Base-by-base conservation (phyloP, 2,797 vertebrate species). In the Myotis findleyi region DNA sequence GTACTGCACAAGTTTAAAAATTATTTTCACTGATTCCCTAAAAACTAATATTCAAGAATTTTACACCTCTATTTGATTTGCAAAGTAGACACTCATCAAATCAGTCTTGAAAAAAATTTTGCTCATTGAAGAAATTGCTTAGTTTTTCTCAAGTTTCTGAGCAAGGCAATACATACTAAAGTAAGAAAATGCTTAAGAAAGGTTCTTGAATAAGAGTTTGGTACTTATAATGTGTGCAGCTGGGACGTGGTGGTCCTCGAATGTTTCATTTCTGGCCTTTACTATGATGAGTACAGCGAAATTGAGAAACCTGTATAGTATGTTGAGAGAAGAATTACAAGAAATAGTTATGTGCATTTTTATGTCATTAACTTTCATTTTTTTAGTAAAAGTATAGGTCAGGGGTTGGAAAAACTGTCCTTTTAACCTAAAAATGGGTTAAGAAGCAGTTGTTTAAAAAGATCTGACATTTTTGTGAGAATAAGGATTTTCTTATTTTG, bases 351-450 rank as follows among this genome's bases (percentile, higher is more conserved):
- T 4, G 23, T 64, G 17, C 21, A 12, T 44, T 69, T 87, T 80
- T n/a, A 83, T 62, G 5, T 25, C 23, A 62, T 53, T 72, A 76
- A 21, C 53, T 72, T 92, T 38, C 77, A 18, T 36, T 87, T 85
- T n/a, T 36, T 76, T 41, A 30, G 11, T 9, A 51, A 66, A 38
- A 75, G 10, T 41, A 1, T 33, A 80, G 53, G 2, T 64, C 36
- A 66, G 25, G 25, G 33, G 17, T 6, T 38, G 17, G 4, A 4
- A 44, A 83, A 68, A 64, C 1, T 23, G 3, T 55, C 41, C 1
- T 49, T 59, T 76, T 12, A 20, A 25, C 30, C 7, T 59, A 36
- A 93, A 57, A 41, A 59, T 13, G 2, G 2, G 17, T 36, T 27
- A n/a, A 77, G 33, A 68, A 73, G 7, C 3, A n/a, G 4, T 73